Base-by-base conservation (phyloP, 2,888 invertebrate species). In the Hydraecia micacea region DNA sequence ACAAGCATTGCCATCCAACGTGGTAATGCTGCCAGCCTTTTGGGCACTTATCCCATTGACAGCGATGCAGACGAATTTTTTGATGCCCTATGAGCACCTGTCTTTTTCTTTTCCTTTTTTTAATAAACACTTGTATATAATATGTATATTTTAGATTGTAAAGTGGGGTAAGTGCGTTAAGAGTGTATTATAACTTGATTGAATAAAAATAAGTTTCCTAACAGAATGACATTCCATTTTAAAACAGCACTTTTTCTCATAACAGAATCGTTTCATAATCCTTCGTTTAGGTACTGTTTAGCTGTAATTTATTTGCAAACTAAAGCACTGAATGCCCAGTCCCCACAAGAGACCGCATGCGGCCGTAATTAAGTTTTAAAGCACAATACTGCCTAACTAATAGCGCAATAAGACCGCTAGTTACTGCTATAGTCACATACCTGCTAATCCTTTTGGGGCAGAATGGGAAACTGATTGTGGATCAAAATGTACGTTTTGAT, bases 331-430 rank as follows among this genome's bases (percentile, higher is more conserved):
- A 68, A 75, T 78, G 60, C 63, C 75, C 66, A 67, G 75, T 68
- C n/a, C 42, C 78, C 75, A 39, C 83, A 78, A 62, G 83, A 75
- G 83, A 73, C 83, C 86, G 66, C 74, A 81, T 63, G 66, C 62
- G 77, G 60, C 82, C 52, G 73, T 82, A 85, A 81, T 85, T 82
- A 86, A 75, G 77, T 77, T 84, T 84, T 71, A 84, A 82, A 78
- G 77, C 73, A 78, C 74, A 67, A 70, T 71, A 25, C 67, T 55
- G 66, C 13, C 73, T 65, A 55, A 73, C 69, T 73, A 78, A 86
- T 70, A 78, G 84, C 49, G 66, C 78, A 71, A 69, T 85, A 86
- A 67, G 58, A 67, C 67, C 21, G 39, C 73, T 69, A 7, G 60
- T 62, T 74, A 72, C 65, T 62, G 52, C 32, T 55, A 66, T 85